Evolutionary conservation across 2,113 vertebrate genomes (phyloP), one percentile per base, ranked within the genome.

Genomic region (Brienomyrus longianalis): DNA sequence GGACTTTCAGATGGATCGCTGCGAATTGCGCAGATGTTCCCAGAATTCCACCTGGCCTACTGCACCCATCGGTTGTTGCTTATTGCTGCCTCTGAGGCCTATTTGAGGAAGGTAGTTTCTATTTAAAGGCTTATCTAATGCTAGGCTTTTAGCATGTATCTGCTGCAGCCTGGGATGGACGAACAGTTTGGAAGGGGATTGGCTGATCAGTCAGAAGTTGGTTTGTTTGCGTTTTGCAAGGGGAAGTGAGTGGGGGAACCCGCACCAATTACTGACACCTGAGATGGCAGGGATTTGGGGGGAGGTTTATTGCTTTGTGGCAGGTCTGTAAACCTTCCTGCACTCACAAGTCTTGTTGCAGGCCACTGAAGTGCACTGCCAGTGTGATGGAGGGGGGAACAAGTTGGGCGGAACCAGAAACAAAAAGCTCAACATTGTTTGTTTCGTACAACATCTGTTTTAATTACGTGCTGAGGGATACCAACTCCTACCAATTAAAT

Each of bases 401-500:
- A 83, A 83, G 19, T 45, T 45, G 19, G 48, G 21, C 11, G 50
- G 86, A 74, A 43, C 45, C 45, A 48, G 21, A 17, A 83, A 83
- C 77, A 45, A 83, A 47, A 54, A 15, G 17, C 84, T 66, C 31
- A 59, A 84, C 59, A 52, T 85, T 31, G 35, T 85, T 84, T 84
- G 85, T 90, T 35, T 84, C 54, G 19, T 47, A 80, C 59, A 77
- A 90, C 86, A 88, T 90, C 89, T 90, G 90, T 48, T 90, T 31
- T 90, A 90, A 91, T 91, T 91, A 27, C 35, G 48, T 5, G 15
- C 51, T 52, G 17, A 51, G 88, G 90, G 90, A 91, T 70, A 56
- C 39, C 17, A 19, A 39, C 47, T 48, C 35, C 35, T 83, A 23
- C 54, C 83, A 87, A 39, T 89, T 90, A 89, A 90, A 91, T 88